Percentiles rank a stretch among this genome's conserved stretches.
Conservation (phyloP, 1,140 invertebrate species). For the Spodoptera litura region DNA sequence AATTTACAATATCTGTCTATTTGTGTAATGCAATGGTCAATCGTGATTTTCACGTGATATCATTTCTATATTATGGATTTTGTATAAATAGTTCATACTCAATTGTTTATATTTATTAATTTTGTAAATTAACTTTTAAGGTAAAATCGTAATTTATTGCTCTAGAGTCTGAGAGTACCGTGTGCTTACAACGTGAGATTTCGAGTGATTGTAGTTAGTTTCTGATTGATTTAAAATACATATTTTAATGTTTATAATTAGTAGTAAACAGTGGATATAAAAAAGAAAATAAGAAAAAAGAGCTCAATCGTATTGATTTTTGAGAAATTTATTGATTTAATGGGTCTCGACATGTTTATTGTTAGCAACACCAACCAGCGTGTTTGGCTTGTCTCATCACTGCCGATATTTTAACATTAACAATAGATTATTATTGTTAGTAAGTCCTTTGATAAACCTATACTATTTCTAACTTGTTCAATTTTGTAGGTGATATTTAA, state of each 20-base stretch:
- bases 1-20: constrained; percentile 68
- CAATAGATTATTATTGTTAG: constrained; percentile 71
- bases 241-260: constrained; percentile 69
- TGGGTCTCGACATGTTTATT: constrained; percentile 21
- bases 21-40: constrained; percentile 52
- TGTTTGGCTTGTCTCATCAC: constrained; percentile 82
- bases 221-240: constrained; percentile 71
- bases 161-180: constrained; percentile 71
- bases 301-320: constrained; percentile 55
- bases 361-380: constrained; percentile 51
- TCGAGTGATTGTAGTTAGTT: constrained; percentile 75
- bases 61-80: constrained; percentile 81
- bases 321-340: constrained; percentile 48
- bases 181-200: constrained; percentile 75
- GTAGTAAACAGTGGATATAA: constrained; percentile 45
- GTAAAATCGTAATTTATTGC: constrained; percentile 74
- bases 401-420: constrained; percentile 75
- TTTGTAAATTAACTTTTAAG: constrained; percentile 79
- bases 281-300: constrained; percentile 20
- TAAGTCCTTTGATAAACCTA: constrained; percentile 84
- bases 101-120: constrained; percentile 84
- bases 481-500: constrained; percentile 85
- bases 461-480: constrained; percentile 85
- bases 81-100: constrained; percentile 82
- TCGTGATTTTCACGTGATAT: constrained; percentile 67